Evolutionary conservation across 2,888 invertebrate species (phyloP).

Genomic region (Sinohyriopsis cumingii): DNA sequence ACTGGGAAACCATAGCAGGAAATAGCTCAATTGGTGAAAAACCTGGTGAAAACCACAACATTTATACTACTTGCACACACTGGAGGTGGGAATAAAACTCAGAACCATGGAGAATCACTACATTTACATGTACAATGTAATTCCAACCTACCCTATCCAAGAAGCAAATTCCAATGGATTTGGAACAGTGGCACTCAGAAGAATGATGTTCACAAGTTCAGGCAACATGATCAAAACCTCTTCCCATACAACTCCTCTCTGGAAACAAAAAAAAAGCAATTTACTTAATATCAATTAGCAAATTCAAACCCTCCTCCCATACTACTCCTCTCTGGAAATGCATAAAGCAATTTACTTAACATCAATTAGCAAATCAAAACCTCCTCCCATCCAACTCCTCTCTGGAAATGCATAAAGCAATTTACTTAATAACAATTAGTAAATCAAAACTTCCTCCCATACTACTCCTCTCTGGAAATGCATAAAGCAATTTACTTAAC

Average conservation of each 20-base stretch:
- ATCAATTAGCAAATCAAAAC: conserved; percentile 79
- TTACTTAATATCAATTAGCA: no score
- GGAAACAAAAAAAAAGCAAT: conserved; percentile 35
- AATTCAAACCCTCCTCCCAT: conserved; percentile 97
- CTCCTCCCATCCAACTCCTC: conserved; percentile 99
- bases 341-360: not conserved
- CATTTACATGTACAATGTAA: not conserved
- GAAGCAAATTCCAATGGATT: conserved; percentile 95
- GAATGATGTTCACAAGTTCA: conserved; percentile 93
- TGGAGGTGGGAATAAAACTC: no score
- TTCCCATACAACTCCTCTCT: conserved; percentile 99
- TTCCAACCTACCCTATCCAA: conserved; percentile 74
- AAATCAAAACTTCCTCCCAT: conserved; percentile 97
- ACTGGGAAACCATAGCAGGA: no score
- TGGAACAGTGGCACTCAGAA: conserved; percentile 98
- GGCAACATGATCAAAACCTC: conserved; percentile 97
- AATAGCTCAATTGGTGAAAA: no score
- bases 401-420: conserved; percentile 72
- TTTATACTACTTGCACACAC: no score
- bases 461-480: conserved; percentile 86
- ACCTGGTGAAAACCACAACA: no score
- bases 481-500: not conserved
- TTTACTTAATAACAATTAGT: no score
- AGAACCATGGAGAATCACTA: no score
- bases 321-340: conserved; percentile 89